These are phyloP conservation scores for Macrosoma leucophasiata DNA, from an alignment of 2,888 invertebrate genomes.

Conservation along the genomic window DNA sequence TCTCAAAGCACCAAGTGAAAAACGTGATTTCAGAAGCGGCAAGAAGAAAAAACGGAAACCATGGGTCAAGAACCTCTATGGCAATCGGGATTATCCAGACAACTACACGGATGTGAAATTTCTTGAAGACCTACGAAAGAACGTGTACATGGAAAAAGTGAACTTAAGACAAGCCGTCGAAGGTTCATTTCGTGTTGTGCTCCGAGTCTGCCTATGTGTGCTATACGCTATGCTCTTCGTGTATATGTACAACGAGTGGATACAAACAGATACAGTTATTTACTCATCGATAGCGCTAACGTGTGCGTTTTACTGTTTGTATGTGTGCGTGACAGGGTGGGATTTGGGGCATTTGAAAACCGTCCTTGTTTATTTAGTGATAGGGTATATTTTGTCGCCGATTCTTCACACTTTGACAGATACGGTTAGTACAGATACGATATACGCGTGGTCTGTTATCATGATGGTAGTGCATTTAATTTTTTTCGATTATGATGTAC, in stretches of 20 bases:
- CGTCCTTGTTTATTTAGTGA: conserved; percentile 85
- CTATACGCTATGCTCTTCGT: conserved; percentile 84
- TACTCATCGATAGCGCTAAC: conserved; percentile 73
- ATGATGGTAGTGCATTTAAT: conserved; percentile 92
- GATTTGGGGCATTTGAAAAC: conserved; percentile 82
- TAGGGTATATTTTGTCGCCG: conserved; percentile 93
- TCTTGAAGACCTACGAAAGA: conserved; percentile 88
- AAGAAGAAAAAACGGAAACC: conserved; percentile 57
- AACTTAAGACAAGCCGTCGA: conserved; percentile 80
- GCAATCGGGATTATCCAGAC: conserved; percentile 90
- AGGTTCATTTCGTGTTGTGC: conserved; percentile 86
- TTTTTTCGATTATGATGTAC: conserved; percentile 94
- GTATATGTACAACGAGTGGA: conserved; percentile 81
- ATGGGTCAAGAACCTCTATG: conserved; percentile 94
- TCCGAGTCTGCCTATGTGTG: conserved; percentile 86
- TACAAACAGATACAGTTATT: conserved; percentile 79
- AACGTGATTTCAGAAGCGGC: conserved; percentile 55
- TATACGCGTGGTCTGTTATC: conserved; percentile 92
- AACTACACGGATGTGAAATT: conserved; percentile 94
- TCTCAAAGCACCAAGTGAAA: too few relatives aligned
- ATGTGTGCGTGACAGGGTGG: conserved; percentile 52
- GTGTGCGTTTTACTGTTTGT: conserved; percentile 78
- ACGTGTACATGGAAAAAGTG: conserved; percentile 86
- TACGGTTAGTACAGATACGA: conserved; percentile 97
- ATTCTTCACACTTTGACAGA: conserved; percentile 95